Percentiles rank a stretch among this genome's conserved stretches.
These are phyloP conservation scores for Mythimna loreyi DNA, from an alignment of 2,888 invertebrate genomes.

Conservation along the genomic window DNA sequence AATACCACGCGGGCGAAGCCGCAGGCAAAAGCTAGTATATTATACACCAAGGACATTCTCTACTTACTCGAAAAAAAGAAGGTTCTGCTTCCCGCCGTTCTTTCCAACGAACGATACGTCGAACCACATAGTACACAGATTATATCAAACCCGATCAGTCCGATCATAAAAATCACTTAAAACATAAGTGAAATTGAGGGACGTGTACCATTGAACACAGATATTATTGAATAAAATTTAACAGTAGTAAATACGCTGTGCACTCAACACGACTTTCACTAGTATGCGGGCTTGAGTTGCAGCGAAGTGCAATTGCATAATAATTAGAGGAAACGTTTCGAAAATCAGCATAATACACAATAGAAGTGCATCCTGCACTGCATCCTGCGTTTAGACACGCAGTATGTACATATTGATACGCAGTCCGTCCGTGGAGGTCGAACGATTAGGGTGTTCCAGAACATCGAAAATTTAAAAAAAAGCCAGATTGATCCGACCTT, in stretches of 20 bases:
- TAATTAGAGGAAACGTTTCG: slow-evolving; percentile 82
- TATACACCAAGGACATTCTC: slow-evolving; percentile 15
- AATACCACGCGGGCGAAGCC: no score
- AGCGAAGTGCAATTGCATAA: slow-evolving; percentile 64
- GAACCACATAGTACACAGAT: slow-evolving; percentile 76
- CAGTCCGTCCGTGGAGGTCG: slow-evolving; percentile 15
- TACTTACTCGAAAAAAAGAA: slow-evolving; percentile 82
- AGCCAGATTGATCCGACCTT: slow-evolving; percentile 27
- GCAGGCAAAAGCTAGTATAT: no score
- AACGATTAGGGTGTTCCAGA: slow-evolving; percentile 19
- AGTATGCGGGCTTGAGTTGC: slow-evolving; percentile 41
- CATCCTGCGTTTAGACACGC: slow-evolving; percentile 73
- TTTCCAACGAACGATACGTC: slow-evolving; percentile 79
- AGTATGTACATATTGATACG: slow-evolving; percentile 14
- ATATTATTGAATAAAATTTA: slow-evolving; percentile 51
- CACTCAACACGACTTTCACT: slow-evolving; percentile 76
- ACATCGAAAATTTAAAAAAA: slow-evolving; percentile 35
- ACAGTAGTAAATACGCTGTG: slow-evolving; percentile 52
- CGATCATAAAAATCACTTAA: slow-evolving; percentile 70
- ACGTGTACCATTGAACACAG: slow-evolving; percentile 50
- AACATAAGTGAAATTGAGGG: slow-evolving; percentile 64
- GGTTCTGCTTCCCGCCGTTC: slow-evolving; percentile 76
- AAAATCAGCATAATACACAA: slow-evolving; percentile 75
- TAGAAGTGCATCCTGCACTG: slow-evolving; percentile 73
- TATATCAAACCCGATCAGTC: slow-evolving; percentile 43